phyloP scores from a whole-genome alignment of 2,888 invertebrate genomes.

The Blastobasis lacticolella region DNA sequence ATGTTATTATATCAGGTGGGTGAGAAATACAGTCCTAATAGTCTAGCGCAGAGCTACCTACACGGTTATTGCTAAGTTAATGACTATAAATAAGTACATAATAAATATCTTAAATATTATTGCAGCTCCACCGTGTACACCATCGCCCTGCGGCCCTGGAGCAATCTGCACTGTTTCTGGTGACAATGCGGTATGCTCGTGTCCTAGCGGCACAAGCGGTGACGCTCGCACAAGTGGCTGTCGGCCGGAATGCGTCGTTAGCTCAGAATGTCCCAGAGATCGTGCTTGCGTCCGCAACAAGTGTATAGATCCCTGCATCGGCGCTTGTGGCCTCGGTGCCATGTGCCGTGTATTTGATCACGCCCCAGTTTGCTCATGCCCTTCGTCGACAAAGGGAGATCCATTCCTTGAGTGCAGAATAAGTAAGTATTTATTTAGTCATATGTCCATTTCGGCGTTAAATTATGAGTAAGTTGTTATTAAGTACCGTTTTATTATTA shows the following conservation, averaged over 20 bases:
- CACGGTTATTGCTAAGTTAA: too few relatives aligned
- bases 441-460: too few relatives aligned
- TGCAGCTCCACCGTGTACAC: slow-evolving; percentile 77
- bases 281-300: slow-evolving; percentile 85
- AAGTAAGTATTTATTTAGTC: slow-evolving; percentile 25
- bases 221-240: slow-evolving; percentile 84
- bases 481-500: background rate
- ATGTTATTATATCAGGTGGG: slow-evolving; percentile 47
- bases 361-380: slow-evolving; percentile 84
- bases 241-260: slow-evolving; percentile 87
- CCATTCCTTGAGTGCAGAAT: slow-evolving; percentile 82
- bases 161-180: slow-evolving; percentile 76
- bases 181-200: slow-evolving; percentile 81
- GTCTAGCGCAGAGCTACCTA: too few relatives aligned
- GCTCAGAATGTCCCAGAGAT: slow-evolving; percentile 85
- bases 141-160: slow-evolving; percentile 86
- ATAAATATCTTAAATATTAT: slow-evolving; percentile 16
- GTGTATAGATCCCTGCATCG: slow-evolving; percentile 87
- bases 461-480: background rate
- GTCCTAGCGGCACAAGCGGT: slow-evolving; percentile 83
- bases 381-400: slow-evolving; percentile 81
- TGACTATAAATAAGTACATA: too few relatives aligned
- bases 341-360: slow-evolving; percentile 77
- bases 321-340: slow-evolving; percentile 86
- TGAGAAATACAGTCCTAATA: slow-evolving; percentile 4